phyloP scores from a whole-genome alignment of 2,797 vertebrate species.

The Eurystomus glaucurus region DNA sequence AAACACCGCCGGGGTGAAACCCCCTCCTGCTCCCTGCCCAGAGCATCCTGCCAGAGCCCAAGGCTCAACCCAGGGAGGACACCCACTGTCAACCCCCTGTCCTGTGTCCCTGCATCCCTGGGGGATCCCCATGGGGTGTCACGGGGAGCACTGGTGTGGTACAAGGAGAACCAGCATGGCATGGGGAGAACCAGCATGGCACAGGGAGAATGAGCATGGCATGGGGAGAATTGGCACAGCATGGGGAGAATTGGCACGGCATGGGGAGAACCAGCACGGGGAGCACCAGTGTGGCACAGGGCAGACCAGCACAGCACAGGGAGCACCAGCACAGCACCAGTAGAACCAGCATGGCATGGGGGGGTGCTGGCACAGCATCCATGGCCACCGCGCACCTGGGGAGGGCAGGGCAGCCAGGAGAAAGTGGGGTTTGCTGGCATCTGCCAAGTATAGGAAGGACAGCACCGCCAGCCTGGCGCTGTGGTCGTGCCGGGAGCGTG shows the following conservation, averaged over 20 bases:
- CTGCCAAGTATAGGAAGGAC: background rate
- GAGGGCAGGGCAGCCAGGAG: rapidly evolving
- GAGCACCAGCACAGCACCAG: background rate
- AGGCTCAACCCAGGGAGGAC: rapidly evolving
- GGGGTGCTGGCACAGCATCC: background rate
- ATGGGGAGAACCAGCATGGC: background rate
- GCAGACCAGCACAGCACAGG: background rate
- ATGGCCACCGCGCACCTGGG: rapidly evolving
- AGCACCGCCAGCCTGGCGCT: background rate
- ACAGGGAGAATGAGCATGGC: background rate
- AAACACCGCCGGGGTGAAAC: rapidly evolving
- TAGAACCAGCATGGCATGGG: too few species aligned
- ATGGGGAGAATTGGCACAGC: too few species aligned
- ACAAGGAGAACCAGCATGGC: background rate
- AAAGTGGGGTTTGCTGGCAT: background rate
- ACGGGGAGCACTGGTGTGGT: rapidly evolving
- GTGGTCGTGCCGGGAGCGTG: rapidly evolving
- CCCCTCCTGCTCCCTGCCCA: background rate
- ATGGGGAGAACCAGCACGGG: background rate
- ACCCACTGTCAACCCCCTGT: background rate
- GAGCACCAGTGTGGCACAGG: background rate
- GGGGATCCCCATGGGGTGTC: background rate
- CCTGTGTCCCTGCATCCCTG: rapidly evolving
- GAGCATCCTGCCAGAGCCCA: background rate
- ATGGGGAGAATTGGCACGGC: too few species aligned